Evolutionary conservation across 2,797 vertebrate genomes (phyloP).

Genomic region (Mormyrops attenuatus): DNA sequence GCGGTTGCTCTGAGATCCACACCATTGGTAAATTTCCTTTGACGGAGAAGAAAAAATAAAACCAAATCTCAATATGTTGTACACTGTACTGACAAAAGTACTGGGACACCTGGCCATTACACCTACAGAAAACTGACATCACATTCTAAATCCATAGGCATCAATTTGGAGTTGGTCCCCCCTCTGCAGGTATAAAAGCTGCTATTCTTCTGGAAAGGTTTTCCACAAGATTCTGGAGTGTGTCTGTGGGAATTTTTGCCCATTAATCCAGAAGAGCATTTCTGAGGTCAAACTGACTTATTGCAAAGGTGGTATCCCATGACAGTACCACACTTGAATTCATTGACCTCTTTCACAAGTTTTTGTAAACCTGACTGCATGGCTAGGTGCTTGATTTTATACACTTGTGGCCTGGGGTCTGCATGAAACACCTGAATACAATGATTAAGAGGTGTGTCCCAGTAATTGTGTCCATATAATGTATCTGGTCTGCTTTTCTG

Average conservation of each 20-base stretch:
- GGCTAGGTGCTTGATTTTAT: not conserved
- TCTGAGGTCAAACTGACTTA: not conserved
- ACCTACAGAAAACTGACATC: not conserved
- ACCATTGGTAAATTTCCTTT: constrained; percentile 83
- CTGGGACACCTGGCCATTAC: not conserved
- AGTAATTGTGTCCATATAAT: not conserved
- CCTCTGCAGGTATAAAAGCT: too few species aligned
- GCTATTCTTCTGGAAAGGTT: too few species aligned
- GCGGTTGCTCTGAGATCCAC: constrained; percentile 68
- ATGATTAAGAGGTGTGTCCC: not conserved
- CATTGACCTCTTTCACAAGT: not conserved
- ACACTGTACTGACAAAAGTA: not conserved
- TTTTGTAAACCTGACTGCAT: not conserved
- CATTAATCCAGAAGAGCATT: too few species aligned
- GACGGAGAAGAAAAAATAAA: constrained; percentile 7
- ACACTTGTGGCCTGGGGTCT: not conserved
- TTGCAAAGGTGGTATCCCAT: not conserved
- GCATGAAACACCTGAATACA: not conserved
- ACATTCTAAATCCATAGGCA: not conserved
- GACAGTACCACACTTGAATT: not conserved
- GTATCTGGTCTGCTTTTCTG: not conserved
- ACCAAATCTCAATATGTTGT: not conserved
- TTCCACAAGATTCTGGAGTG: too few species aligned
- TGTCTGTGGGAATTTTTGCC: too few species aligned
- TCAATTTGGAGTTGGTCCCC: too few species aligned